Percentiles rank a stretch among this genome's conserved stretches.
Evolutionary conservation across 1,140 invertebrate genomes (phyloP).

Genomic region (Babylonia areolata): DNA sequence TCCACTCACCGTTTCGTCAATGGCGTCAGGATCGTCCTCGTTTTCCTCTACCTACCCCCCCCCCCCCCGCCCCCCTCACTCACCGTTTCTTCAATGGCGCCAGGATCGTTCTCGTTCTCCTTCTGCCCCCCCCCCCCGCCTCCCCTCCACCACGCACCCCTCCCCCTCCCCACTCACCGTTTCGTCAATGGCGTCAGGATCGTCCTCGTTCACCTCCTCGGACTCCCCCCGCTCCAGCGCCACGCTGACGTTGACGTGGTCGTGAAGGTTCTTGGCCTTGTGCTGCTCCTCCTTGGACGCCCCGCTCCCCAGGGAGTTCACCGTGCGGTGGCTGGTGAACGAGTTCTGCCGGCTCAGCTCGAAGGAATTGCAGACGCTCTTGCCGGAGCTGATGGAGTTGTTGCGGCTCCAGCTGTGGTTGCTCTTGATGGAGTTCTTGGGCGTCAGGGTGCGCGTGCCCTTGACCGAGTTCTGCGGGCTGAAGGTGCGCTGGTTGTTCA

Average conservation of each 20-base stretch:
- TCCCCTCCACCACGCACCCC: too few relatives aligned
- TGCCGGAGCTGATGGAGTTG: conserved; percentile 70
- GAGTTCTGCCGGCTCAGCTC: conserved; percentile 74
- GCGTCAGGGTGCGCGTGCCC: conserved; percentile 72
- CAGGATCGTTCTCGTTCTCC: too few relatives aligned
- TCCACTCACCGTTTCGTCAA: too few relatives aligned
- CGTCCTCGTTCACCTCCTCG: conserved; percentile 62
- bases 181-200: conserved; percentile 76
- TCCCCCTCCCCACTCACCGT: too few relatives aligned
- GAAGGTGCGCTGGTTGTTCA: conserved; percentile 76
- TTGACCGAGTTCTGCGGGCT: conserved; percentile 79
- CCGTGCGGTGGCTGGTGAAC: conserved; percentile 67
- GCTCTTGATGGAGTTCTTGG: conserved; percentile 83
- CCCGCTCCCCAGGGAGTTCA: conserved; percentile 66
- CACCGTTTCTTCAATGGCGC: too few relatives aligned
- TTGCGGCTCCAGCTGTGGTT: conserved; percentile 68
- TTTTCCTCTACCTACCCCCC: too few relatives aligned
- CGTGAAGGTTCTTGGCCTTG: conserved; percentile 74
- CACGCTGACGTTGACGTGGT: conserved; percentile 47
- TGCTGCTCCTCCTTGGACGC: conserved; percentile 69
- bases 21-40: too few relatives aligned
- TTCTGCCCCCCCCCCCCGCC: too few relatives aligned
- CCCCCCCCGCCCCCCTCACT: too few relatives aligned
- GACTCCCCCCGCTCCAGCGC: conserved; percentile 48
- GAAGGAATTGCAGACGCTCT: conserved; percentile 69